Percentiles rank a stretch among this genome's conserved stretches.
phyloP scores from a whole-genome alignment of 2,888 invertebrate species.

The Monopis laevigella region DNA sequence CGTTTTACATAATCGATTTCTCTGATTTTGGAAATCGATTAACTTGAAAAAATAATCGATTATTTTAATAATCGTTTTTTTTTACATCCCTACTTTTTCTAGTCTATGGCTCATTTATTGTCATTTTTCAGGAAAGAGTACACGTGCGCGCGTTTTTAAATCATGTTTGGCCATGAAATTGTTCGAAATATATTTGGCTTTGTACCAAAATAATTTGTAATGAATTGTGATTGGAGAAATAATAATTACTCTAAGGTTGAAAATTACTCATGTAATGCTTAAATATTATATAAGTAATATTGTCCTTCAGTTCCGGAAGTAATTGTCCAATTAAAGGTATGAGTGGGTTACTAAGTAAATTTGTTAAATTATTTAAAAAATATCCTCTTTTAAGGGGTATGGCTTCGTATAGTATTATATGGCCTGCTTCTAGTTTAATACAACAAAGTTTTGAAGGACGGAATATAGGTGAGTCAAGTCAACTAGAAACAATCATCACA shows the following conservation, averaged over 20 bases:
- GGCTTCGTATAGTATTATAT: conserved; percentile 75
- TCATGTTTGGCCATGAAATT: conserved; percentile 7
- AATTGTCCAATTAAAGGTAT: conserved; percentile 24
- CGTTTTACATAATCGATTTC: too few relatives aligned
- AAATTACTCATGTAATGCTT: conserved; percentile 8
- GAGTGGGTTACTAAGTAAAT: conserved; percentile 38
- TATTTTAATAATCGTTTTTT: too few relatives aligned
- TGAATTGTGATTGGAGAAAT: conserved; percentile 20
- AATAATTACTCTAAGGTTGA: conserved; percentile 9
- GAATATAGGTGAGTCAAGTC: conserved; percentile 59
- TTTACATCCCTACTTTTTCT: too few relatives aligned
- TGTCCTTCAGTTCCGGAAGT: conserved; percentile 9
- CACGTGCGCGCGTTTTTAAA: too few relatives aligned
- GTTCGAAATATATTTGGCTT: conserved; percentile 22
- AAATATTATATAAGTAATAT: conserved; percentile 12
- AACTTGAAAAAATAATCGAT: too few relatives aligned
- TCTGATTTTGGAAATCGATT: too few relatives aligned
- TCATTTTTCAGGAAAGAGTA: too few relatives aligned
- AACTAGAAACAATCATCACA: too few relatives aligned
- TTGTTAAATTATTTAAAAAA: conserved; percentile 38
- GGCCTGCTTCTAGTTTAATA: conserved; percentile 77
- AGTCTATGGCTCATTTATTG: too few relatives aligned
- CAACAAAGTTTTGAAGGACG: conserved; percentile 77
- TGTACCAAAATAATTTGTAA: conserved; percentile 24
- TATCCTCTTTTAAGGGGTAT: conserved; percentile 68